Percentiles rank a stretch among this genome's conserved stretches.
Evolutionary conservation across 2,888 invertebrate genomes (phyloP).

Genomic region (Ditylenchus weischeri): DNA sequence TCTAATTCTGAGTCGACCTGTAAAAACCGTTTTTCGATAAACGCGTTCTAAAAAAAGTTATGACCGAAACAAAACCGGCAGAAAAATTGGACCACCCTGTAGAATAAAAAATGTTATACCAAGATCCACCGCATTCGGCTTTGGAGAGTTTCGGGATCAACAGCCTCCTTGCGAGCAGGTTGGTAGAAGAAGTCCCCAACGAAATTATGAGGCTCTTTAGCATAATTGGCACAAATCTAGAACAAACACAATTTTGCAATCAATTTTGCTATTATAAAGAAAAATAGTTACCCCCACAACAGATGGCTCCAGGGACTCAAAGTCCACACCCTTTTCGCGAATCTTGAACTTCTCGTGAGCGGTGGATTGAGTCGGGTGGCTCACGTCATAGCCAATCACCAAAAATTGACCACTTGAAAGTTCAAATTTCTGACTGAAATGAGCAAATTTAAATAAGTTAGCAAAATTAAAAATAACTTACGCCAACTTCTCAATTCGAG

Average conservation of each 20-base stretch:
- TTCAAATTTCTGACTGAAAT: conserved; percentile 17
- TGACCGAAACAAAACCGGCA: too few species aligned
- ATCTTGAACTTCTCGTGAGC: conserved; percentile 25
- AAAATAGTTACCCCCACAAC: conserved; percentile 29
- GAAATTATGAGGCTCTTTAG: conserved; percentile 30
- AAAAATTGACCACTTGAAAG: conserved; percentile 26
- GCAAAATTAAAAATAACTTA: neutral
- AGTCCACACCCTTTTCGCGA: conserved; percentile 11
- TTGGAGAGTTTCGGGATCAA: conserved; percentile 20
- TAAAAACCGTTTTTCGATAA: too few species aligned
- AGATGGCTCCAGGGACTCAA: conserved; percentile 29
- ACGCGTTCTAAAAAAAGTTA: too few species aligned
- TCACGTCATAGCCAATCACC: conserved; percentile 37
- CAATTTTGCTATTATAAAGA: too few species aligned
- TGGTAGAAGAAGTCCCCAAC: conserved; percentile 38
- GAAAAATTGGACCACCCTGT: too few species aligned
- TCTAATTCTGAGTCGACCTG: too few species aligned
- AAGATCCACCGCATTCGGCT: conserved; percentile 22
- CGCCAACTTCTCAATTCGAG: conserved; percentile 22
- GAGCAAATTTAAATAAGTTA: too few species aligned
- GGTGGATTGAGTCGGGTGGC: conserved; percentile 31
- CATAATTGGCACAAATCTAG: conserved; percentile 30
- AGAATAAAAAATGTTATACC: neutral
- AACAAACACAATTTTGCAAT: neutral
- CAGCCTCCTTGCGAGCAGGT: conserved; percentile 28